These are phyloP conservation scores for Pegoplata infirma DNA, from an alignment of 2,888 invertebrate genomes.

Conservation along the genomic window DNA sequence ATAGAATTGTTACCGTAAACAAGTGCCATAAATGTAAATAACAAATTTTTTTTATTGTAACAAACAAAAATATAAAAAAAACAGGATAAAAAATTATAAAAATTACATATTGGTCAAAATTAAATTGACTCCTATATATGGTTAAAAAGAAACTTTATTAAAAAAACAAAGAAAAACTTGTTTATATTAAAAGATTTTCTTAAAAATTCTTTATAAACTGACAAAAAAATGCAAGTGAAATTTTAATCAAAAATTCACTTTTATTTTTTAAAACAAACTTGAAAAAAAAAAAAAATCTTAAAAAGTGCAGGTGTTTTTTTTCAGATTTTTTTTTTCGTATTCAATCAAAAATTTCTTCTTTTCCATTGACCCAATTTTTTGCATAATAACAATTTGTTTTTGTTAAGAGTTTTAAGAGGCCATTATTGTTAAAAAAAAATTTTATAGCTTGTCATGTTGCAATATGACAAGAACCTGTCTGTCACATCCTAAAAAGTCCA, in stretches of 20 bases:
- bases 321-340: not conserved
- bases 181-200: not conserved
- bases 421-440: not conserved
- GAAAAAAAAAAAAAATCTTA: too few relatives aligned
- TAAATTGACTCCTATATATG: constrained; percentile 22
- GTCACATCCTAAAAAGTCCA: not conserved
- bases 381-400: not conserved
- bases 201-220: not conserved
- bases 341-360: constrained; percentile 21
- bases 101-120: not conserved
- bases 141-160: constrained; percentile 1
- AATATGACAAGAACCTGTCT: constrained; percentile 55
- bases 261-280: constrained; percentile 7
- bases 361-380: constrained; percentile 44
- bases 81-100: not conserved
- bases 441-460: constrained; percentile 46
- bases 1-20: constrained; percentile 14
- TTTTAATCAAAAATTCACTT: constrained; percentile 53
- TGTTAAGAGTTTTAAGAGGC: not conserved
- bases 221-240: constrained; percentile 4
- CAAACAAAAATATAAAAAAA: not conserved
- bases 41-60: not conserved
- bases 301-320: constrained; percentile 39
- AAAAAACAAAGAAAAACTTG: too few relatives aligned
- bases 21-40: constrained; percentile 26